These are phyloP conservation scores for Acleris holmiana DNA, from an alignment of 2,888 invertebrate species.

Conservation along the genomic window DNA sequence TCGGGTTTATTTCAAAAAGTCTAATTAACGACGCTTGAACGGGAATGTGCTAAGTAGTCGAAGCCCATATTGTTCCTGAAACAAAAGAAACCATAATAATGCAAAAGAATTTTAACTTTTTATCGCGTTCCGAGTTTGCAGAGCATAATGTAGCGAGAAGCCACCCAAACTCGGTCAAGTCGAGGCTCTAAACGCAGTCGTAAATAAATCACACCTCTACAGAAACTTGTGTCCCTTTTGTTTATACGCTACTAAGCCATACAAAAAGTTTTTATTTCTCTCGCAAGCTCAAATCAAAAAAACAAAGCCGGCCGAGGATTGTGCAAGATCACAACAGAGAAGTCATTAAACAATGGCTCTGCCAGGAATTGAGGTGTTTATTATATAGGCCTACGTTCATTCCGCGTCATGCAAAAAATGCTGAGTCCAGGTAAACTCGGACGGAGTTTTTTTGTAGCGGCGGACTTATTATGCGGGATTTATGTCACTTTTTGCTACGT, in stretches of 20 bases:
- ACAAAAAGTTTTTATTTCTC: constrained; percentile 75
- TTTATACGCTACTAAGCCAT: constrained; percentile 82
- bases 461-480: constrained; percentile 83
- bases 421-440: constrained; percentile 73
- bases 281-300: constrained; percentile 69
- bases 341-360: constrained; percentile 82
- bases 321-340: constrained; percentile 83
- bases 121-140: constrained; percentile 44
- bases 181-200: constrained; percentile 72
- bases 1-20: constrained; percentile 51
- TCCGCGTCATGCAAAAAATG: constrained; percentile 74
- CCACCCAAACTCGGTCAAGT: constrained; percentile 75
- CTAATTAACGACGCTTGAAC: constrained; percentile 54
- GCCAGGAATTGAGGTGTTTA: constrained; percentile 84
- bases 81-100: constrained; percentile 66
- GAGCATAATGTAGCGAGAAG: constrained; percentile 54
- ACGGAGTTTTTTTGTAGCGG: constrained; percentile 68
- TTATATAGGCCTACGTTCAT: constrained; percentile 73
- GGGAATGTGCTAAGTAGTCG: constrained; percentile 51
- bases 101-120: constrained; percentile 15
- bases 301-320: constrained; percentile 69
- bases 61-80: constrained; percentile 79
- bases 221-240: constrained; percentile 73
- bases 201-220: constrained; percentile 84
- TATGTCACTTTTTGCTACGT: constrained; percentile 82